Conservation (phyloP, 2,113 vertebrate species). For the Hirundichthys speculiger region DNA sequence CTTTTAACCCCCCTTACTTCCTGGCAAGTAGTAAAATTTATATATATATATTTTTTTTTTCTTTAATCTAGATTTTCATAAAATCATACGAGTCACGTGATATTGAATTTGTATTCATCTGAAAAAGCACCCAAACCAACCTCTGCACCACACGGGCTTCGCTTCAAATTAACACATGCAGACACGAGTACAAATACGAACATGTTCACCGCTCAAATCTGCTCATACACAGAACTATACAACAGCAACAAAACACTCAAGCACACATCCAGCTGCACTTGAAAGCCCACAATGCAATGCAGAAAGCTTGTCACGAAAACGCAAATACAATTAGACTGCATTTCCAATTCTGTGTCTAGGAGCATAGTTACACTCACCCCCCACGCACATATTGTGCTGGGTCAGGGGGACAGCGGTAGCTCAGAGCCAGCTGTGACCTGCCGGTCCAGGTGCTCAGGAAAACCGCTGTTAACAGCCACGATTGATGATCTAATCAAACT, state of each 20-base stretch:
- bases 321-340: slow-evolving; percentile 33
- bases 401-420: slow-evolving; percentile 93
- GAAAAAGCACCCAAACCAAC: slow-evolving; percentile 20
- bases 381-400: slow-evolving; percentile 64
- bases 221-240: neutral
- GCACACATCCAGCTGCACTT: slow-evolving; percentile 7
- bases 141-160: slow-evolving; percentile 1
- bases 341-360: slow-evolving; percentile 27
- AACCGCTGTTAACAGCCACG: slow-evolving; percentile 97
- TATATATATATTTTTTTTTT: neutral
- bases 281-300: slow-evolving; percentile 22
- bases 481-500: slow-evolving; percentile 99
- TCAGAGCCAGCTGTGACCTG: slow-evolving; percentile 94
- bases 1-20: neutral
- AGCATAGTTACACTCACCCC: slow-evolving; percentile 24
- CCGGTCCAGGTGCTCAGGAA: slow-evolving; percentile 98
- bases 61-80: neutral
- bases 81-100: neutral
- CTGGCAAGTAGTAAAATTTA: neutral
- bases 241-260: neutral
- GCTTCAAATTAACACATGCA: neutral
- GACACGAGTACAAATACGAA: neutral
- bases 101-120: slow-evolving; percentile 33
- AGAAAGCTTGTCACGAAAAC: slow-evolving; percentile 18
- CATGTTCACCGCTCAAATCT: neutral